Base-by-base conservation (phyloP, 2,888 invertebrate genomes). In the Agapetus fuscipes region DNA sequence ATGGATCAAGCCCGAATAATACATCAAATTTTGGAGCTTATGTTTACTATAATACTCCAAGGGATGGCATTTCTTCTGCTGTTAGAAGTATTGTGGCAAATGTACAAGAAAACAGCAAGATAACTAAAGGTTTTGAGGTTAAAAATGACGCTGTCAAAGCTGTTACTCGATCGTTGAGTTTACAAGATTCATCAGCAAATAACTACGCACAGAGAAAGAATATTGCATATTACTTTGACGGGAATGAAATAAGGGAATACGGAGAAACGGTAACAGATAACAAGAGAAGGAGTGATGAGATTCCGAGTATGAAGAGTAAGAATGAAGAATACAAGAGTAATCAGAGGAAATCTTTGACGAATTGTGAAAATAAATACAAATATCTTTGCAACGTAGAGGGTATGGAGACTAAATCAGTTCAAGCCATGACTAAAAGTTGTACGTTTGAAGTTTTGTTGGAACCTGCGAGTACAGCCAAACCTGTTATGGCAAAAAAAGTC, bases 1-100 rank as follows among this genome's bases (percentile, higher is more conserved):
- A 77, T 37, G 77, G 77, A 0, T 76, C 74, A 0, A 77, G 78
- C 56, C 77, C 78, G 1, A 77, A 76, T 50, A 71, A 72, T 13
- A 68, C 62, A 4, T 58, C 60, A 2, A 68, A 67, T 48, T 69
- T 76, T 34, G 69, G 65, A 26, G 67, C 69, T 14, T 74, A 72
- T 14, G 72, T 76, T 63, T 66, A 58, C 56, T 71, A 74, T 55
- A 64, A 72, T 59, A 57, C 56, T 46, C 43, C 51, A 10, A 15
- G 35, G n/a, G 51, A 51, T 3, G 50, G 39, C 5, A 15, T 37
- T 13, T 27, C 17, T 9, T 38, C 27, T 31, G 20, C 13, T 15
- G 15, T 11, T 7, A 37, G 30, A 14, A 39, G 28, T 27, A 40
- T 49, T 17, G 46, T 48, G 7, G n/a, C 37, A 14, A 24, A 15